These are phyloP conservation scores for Drepanosiphum platanoidis DNA, from an alignment of 2,888 invertebrate genomes.

Conservation along the genomic window DNA sequence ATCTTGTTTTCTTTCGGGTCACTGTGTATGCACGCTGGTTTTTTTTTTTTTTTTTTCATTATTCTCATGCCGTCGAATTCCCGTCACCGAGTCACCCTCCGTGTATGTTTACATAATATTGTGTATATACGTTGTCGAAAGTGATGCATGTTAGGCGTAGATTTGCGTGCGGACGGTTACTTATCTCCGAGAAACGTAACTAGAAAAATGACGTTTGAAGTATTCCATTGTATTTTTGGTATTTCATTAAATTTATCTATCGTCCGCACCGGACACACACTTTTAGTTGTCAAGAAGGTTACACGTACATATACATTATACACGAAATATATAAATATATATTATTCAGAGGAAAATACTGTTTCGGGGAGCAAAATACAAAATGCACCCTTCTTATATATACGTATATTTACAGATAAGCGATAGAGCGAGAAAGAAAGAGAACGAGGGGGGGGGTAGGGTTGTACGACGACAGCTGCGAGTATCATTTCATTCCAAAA, in stretches of 20 bases:
- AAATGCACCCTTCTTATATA: slow-evolving; percentile 30
- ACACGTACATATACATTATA: background rate
- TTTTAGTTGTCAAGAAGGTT: slow-evolving; percentile 26
- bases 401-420: background rate
- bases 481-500: slow-evolving; percentile 47
- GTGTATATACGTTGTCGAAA: slow-evolving; percentile 10
- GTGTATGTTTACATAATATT: background rate
- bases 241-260: slow-evolving; percentile 53
- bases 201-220: slow-evolving; percentile 9
- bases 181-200: background rate
- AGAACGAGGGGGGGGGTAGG: background rate
- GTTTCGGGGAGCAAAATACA: background rate
- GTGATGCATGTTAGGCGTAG: background rate
- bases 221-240: slow-evolving; percentile 22
- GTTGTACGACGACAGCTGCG: slow-evolving; percentile 46
- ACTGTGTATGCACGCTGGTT: background rate
- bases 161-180: background rate
- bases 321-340: background rate
- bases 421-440: no score
- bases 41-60: slow-evolving; percentile 7
- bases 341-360: background rate
- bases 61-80: background rate
- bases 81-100: background rate
- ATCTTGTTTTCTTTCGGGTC: background rate
- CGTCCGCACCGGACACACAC: slow-evolving; percentile 48